Evolutionary conservation across 2,797 vertebrate species (phyloP), one percentile per base, ranked within the genome.

Genomic region (Sphenopsis melanotis): DNA sequence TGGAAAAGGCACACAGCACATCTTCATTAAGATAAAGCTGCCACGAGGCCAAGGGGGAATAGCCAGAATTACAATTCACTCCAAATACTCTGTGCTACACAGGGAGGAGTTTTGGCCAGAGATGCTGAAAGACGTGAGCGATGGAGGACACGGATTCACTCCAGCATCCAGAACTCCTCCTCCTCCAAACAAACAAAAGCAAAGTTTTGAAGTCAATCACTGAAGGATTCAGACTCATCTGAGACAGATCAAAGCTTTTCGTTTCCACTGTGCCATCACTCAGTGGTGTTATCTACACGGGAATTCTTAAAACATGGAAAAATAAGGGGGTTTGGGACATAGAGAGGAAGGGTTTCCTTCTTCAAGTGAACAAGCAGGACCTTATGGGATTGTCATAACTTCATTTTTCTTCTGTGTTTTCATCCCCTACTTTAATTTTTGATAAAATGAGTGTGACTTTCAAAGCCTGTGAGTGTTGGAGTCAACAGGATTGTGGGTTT

Each of bases 21-120:
- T 94, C 93, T 90, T 78, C 92, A 69, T 81, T 83, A 66, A 75
- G 91, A 91, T 88, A 91, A 93, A 90, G 63, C 85, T 83, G 86
- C 74, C 77, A 59, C 0, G 0, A 64, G 84, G 82, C 78, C 27
- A 0, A 82, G 74, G 44, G 79, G 80, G 90, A 91, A 72, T 56
- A 95, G 30, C 19, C 70, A 82, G 94, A 91, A 84, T 71, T 50
- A 83, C 59, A 85, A 63, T 37, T 52, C 32, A 17, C 59, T 69
- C 76, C 41, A 82, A 93, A 68, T 3, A 12, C 42, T 21, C 65
- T 30, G 20, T 30, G 83, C 88, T 86, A 19, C 41, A 6, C 3
- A 24, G 77, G 74, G 88, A 95, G 94, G 83, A 95, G 86, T 94
- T 94, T 60, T 93, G 90, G 93, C 70, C 36, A 21, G 68, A 83